Evolutionary conservation across 2,888 invertebrate species (phyloP).

Genomic region (Himalopsyche anomala): DNA sequence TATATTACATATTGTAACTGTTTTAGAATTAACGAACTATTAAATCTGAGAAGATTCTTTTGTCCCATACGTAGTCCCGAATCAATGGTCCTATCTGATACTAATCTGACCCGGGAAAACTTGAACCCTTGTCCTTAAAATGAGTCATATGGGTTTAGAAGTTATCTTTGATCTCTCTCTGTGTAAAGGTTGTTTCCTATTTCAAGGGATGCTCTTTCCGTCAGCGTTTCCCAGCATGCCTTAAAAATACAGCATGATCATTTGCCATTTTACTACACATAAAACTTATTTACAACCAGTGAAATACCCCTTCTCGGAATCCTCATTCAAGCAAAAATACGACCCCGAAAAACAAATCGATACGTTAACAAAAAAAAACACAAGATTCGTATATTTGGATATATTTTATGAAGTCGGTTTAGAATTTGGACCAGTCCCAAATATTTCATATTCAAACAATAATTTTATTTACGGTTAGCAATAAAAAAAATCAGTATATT

Average conservation of each 20-base stretch:
- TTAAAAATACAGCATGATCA: background rate
- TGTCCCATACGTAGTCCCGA: background rate
- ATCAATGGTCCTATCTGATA: background rate
- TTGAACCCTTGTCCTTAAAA: background rate
- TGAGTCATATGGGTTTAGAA: background rate
- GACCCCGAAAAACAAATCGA: background rate
- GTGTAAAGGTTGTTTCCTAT: constrained; percentile 5
- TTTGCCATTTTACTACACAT: constrained; percentile 14
- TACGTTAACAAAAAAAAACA: background rate
- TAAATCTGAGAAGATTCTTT: background rate
- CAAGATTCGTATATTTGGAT: background rate
- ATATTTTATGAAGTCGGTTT: background rate
- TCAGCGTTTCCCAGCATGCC: background rate
- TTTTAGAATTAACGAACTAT: too few species aligned
- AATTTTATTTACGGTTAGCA: too few species aligned
- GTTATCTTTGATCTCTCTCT: constrained; percentile 11
- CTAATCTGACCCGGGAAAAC: background rate
- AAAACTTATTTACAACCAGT: constrained; percentile 9
- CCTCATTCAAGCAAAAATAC: background rate
- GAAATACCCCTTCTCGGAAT: background rate
- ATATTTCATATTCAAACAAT: background rate
- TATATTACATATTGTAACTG: too few species aligned
- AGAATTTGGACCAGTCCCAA: background rate
- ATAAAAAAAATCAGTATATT: too few species aligned
- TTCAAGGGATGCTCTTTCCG: constrained; percentile 28